These are phyloP conservation scores for Scatophagus argus DNA, from an alignment of 2,113 vertebrate genomes.

Conservation along the genomic window DNA sequence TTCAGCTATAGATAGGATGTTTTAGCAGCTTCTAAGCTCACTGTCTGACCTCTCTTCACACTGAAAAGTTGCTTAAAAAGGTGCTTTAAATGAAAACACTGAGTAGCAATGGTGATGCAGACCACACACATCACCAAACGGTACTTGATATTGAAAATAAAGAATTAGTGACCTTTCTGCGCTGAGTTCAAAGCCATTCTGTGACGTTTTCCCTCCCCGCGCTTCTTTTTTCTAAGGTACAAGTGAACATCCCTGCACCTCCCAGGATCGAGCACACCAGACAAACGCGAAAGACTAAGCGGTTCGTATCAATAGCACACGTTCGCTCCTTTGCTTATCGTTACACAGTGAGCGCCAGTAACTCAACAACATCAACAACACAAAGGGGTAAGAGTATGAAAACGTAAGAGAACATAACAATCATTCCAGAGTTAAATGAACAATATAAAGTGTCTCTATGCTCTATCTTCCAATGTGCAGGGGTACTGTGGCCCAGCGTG, in stretches of 20 bases:
- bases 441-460: constrained; percentile 79
- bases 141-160: neutral
- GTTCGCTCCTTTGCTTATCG: constrained; percentile 31
- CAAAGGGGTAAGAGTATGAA: constrained; percentile 52
- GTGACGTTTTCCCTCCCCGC: neutral
- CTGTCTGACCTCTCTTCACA: neutral
- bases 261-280: neutral
- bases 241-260: constrained; percentile 4
- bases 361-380: constrained; percentile 59
- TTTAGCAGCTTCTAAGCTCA: constrained; percentile 21
- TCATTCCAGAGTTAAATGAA: constrained; percentile 56
- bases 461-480: constrained; percentile 55
- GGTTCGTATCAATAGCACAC: constrained; percentile 27
- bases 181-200: neutral
- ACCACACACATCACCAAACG: neutral
- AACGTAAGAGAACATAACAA: constrained; percentile 60
- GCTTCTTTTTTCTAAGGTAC: constrained; percentile 15
- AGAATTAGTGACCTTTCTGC: neutral
- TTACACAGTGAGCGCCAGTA: constrained; percentile 31
- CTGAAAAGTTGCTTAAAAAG: neutral
- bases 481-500: constrained; percentile 42
- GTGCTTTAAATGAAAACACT: neutral
- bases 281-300: constrained; percentile 37
- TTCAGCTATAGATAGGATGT: neutral
- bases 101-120: neutral